Conservation (phyloP, 2,888 invertebrate species). For the Standfussiana lucernea region DNA sequence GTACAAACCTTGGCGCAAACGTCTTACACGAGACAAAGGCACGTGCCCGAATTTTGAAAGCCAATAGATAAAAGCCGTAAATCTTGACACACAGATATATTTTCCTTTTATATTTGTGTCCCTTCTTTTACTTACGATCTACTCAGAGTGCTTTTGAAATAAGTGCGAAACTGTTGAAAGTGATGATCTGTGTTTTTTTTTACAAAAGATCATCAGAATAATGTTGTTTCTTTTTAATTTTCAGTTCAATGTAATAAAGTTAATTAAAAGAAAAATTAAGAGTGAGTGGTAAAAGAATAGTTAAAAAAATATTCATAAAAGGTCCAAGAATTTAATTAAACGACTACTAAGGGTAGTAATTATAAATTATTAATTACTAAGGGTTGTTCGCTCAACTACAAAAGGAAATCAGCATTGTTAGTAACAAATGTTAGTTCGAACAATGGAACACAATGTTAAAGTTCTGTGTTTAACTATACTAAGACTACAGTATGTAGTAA, state of each 20-base stretch:
- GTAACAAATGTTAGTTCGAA: slow-evolving; percentile 42
- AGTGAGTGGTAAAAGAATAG: not conserved
- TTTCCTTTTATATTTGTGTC: slow-evolving; percentile 47
- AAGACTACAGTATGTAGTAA: slow-evolving; percentile 8
- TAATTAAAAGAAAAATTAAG: too few relatives aligned
- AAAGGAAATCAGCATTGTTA: slow-evolving; percentile 50
- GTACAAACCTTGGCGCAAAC: slow-evolving; percentile 44
- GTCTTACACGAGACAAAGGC: slow-evolving; percentile 33
- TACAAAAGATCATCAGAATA: not conserved
- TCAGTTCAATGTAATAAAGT: too few relatives aligned
- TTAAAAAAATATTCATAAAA: not conserved
- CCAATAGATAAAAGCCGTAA: slow-evolving; percentile 66
- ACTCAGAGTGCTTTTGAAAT: slow-evolving; percentile 16
- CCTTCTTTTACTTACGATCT: slow-evolving; percentile 24
- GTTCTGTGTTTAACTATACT: slow-evolving; percentile 31
- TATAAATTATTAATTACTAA: slow-evolving; percentile 41
- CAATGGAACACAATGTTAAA: slow-evolving; percentile 37
- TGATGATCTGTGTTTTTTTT: not conserved
- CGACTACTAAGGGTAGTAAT: slow-evolving; percentile 2
- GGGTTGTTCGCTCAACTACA: slow-evolving; percentile 18
- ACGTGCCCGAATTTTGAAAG: slow-evolving; percentile 58
- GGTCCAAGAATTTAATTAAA: slow-evolving; percentile 5
- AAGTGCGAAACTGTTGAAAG: not conserved
- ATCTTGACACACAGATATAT: slow-evolving; percentile 58
- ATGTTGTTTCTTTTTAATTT: not conserved